These are phyloP conservation scores for Brenthis hecate DNA, from an alignment of 2,888 invertebrate genomes.

Conservation along the genomic window DNA sequence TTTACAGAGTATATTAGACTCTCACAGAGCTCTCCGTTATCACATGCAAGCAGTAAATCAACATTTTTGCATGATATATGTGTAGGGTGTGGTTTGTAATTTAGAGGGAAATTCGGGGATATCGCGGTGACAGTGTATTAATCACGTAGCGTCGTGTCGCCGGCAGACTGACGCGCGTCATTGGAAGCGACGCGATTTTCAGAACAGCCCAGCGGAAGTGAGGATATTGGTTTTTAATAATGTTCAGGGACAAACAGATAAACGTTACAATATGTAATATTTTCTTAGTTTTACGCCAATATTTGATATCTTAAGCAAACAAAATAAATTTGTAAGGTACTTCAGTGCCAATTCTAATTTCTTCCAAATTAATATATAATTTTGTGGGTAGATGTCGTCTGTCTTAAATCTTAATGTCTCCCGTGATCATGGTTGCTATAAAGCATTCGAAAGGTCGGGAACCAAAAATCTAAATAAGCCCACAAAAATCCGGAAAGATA, in stretches of 20 bases:
- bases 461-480: no score
- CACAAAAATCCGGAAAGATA: no score
- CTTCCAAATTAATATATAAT: no score
- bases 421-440: no score
- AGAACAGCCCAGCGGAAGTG: neutral
- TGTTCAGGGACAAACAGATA: neutral
- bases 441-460: no score
- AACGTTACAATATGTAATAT: no score
- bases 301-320: no score
- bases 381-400: no score
- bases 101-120: slow-evolving; percentile 42
- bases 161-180: slow-evolving; percentile 48
- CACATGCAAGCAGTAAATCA: slow-evolving; percentile 29
- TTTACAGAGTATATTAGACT: neutral
- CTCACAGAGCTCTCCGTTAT: slow-evolving; percentile 1
- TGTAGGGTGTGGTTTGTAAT: slow-evolving; percentile 36
- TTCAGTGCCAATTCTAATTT: no score
- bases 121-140: slow-evolving; percentile 51
- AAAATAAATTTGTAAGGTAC: no score
- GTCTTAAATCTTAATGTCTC: no score
- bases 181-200: slow-evolving; percentile 35
- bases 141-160: slow-evolving; percentile 48
- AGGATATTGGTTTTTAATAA: neutral
- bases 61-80: slow-evolving; percentile 31
- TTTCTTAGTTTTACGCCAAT: no score